Base-by-base conservation (phyloP, 2,113 vertebrate species). In the Ammodramus savannarum region DNA sequence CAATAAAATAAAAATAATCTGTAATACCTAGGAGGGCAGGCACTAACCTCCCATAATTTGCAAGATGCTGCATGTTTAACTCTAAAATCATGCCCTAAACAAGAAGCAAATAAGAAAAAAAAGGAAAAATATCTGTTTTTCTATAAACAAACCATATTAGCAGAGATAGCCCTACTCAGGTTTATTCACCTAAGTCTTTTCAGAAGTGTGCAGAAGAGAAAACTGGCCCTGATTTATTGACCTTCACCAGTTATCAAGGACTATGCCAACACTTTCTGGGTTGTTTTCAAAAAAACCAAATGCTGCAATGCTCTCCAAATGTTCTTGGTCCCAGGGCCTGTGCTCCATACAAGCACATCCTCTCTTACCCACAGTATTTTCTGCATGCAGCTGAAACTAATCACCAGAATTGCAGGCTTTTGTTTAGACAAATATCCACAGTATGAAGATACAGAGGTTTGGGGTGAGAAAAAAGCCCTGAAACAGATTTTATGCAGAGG, bases 341-440 rank as follows among this genome's bases (percentile, higher is more conserved):
- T 13, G 18, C 27, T 85, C 87, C 25, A 10, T 65, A 65, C 32
- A 27, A 26, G 48, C 82, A 81, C 91, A 71, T 89, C 65, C 89
- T 93, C 49, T 55, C 5, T 49, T 83, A 87, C 67, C 91, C 91
- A 82, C 65, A 62, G 79, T 41, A 83, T 80, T 62, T 39, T 83
- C 85, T 73, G 66, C 55, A 39, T 48, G 77, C 91, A 71, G 73
- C 57, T 97, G 95, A 88, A 95, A 91, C 58, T 86, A 84, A 96
- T 86, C 92, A 92, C 39, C 54, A 58, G 59, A 88, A 96, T 85
- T 93, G 85, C 12, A 96, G 80, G 46, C 75, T 93, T 95, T 95
- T 91, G 89, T 91, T 97, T 86, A 74, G 87, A 85, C 58, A 71
- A 67, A 16, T 38, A 85, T 65, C 63, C 54, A 65, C 66, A 57